Base-by-base conservation (phyloP, 1,140 invertebrate species). In the Lysiphlebus fabarum region DNA sequence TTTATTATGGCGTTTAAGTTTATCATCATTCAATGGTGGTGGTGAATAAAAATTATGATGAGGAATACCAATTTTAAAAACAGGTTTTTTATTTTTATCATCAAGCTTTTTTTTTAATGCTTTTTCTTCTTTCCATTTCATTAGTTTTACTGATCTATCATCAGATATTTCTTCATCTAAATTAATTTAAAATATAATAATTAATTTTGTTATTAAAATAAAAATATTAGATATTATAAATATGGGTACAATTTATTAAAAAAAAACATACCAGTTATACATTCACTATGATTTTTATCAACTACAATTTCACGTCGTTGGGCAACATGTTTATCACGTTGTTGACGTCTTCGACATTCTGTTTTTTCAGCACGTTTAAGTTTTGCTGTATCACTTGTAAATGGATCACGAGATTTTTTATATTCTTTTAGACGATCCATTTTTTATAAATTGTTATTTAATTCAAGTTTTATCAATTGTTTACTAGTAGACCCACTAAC, bases 21-120 rank as follows among this genome's bases (percentile, higher is more conserved):
- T 51, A 45, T 14, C 11, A 53, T 53, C 59, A 5, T n/a, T 53
- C 17, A 26, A 26, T 9, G 63, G 7, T 33, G 63, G 49, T 1
- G 76, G 71, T 10, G 74, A 78, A 61, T 68, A 75, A 10, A 67
- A 40, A 49, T 70, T 69, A 51, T 80, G 76, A 48, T 72, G 75
- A 0, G 74, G 71, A 11, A 77, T 33, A 0, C 79, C 77, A 7
- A 75, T 75, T 67, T 76, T 74, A 44, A 80, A 81, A 0, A 65
- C 63, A 6, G 72, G 77, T 36, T 75, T 76, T 14, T 71, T 74
- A 7, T 63, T 67, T 0, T 55, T 38, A 48, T 69, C 61, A 14
- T 73, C 66, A 5, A 70, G 0, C 36, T 69, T 63, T 41, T 70
- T 77, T 10, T 61, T 65, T 4, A 62, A 58, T 10, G 71, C 51